Percentiles rank a stretch among this genome's conserved stretches.
These are phyloP conservation scores for Siphamia tubifer DNA, from an alignment of 2,113 vertebrate genomes.

Conservation along the genomic window DNA sequence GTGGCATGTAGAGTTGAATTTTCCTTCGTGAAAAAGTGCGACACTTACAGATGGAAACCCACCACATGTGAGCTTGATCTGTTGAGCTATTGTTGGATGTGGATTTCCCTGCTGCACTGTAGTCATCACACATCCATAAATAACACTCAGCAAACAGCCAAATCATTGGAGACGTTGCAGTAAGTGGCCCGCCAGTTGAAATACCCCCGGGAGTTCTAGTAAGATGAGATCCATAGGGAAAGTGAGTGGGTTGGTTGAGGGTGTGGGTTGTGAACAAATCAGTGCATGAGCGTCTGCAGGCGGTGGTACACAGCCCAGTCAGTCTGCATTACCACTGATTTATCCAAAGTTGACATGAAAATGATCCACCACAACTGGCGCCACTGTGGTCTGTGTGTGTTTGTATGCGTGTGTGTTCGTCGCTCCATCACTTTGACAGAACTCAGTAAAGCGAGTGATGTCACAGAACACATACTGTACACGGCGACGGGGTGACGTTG, in stretches of 20 bases:
- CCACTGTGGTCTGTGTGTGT: conserved; percentile 7
- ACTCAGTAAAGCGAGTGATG: conserved; percentile 42
- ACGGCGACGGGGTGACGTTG: no score
- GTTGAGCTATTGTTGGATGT: no score
- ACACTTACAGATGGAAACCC: no score
- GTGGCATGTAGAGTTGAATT: no score
- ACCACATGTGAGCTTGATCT: no score
- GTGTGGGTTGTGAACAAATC: conserved; percentile 44
- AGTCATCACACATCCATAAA: not conserved
- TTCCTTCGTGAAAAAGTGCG: no score
- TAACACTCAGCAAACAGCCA: not conserved
- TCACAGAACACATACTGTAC: conserved; percentile 38
- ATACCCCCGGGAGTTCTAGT: conserved; percentile 28
- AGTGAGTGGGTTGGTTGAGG: conserved; percentile 29
- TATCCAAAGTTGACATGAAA: conserved; percentile 47
- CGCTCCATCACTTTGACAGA: not conserved
- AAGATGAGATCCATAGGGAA: conserved; percentile 12
- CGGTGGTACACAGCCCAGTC: conserved; percentile 26
- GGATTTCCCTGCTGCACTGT: no score
- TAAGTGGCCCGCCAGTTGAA: conserved; percentile 2
- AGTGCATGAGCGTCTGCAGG: conserved; percentile 36
- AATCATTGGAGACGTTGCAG: not conserved
- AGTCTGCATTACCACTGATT: conserved; percentile 44
- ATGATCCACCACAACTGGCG: conserved; percentile 53
- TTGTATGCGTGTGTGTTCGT: not conserved